Base-by-base conservation (phyloP, 1,140 invertebrate genomes). In the Eupristina koningsbergeri region DNA sequence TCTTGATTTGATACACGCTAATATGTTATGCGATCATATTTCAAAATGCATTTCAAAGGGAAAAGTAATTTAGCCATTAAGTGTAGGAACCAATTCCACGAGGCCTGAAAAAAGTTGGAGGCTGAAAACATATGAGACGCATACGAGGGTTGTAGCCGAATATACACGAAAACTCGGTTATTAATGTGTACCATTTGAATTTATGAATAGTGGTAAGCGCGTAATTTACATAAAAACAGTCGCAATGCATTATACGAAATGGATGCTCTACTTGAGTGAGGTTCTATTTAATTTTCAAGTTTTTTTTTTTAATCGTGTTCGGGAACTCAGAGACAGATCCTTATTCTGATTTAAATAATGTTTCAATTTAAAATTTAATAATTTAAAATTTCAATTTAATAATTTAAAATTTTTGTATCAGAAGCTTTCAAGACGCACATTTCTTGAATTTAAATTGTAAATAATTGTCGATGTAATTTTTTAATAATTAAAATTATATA, bases 51-150 rank as follows among this genome's bases (percentile, higher is more conserved):
- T 67, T 36, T 34, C 29, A 34, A 36, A 67, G 34, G 17, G 64
- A 67, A 67, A 67, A 34, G 64, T 36, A 31, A 67, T 67, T 67
- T 67, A 34, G 36, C 36, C 64, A 67, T 67, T 36, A 67, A 67
- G 15, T 7, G 64, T 3, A 31, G 22, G 64, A n/a, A 67, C 34
- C 34, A 64, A n/a, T 11, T 31, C 19, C 19, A 36, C 22, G 34
- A 15, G 64, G 64, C 22, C 34, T 36, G 64, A 34, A 36, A 7
- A 67, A 17, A 64, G 9, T 31, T 34, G 15, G n/a, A n/a, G n/a
- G n/a, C 6, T 17, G 17, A 15, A 67, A 31, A 36, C 34, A 36
- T 34, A 6, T 22, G 6, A 5, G 15, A 67, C 64, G 34, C 15
- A 36, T 15, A 19, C 13, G 8, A 36, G 34, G 15, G 64, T 67